Evolutionary conservation across 2,797 vertebrate species (phyloP), one percentile per base, ranked within the genome.

Genomic region (Aldrovandia affinis): DNA sequence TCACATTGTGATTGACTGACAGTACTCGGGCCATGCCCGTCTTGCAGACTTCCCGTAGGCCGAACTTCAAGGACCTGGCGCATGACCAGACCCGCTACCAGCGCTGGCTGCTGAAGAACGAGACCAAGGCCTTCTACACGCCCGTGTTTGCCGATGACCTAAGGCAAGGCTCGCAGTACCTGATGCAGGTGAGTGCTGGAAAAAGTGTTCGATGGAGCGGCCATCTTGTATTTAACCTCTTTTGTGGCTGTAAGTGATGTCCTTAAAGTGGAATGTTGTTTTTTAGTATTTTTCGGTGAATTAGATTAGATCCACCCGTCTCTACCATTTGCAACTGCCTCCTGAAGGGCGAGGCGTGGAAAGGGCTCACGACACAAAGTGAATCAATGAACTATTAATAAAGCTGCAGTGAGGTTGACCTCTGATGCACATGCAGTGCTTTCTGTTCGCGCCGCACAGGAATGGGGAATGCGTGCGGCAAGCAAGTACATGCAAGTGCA

Each of bases 51-150:
- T 97, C 97, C 92, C 96, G 97, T 65, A 95, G 98, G 83, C 98
- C 97, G 78, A 98, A 98, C 86, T 96, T 98, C 89, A 99, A 98
- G 91, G 98, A 99, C 14, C 90, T 99, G 78, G 94, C 96, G 55
- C 93, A 94, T 70, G 98, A 99, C 83, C 94, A 97, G 91, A 82
- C 96, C 36, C 96, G 94, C 52, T 99, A 97, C 87, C 98, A 99
- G 81, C 95, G 98, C 50, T 99, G 98, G 98, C 95, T 99, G 30
- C 95, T 99, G 88, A 98, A 96, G 92, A 97, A 96, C 52, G 97
- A 98, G 92, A 97, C 96, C 91, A 99, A 99, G 92, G 97, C 96
- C 14, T 99, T 99, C 92, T 99, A 99, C 91, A 96, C 97, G 0
- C 95, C 97, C 0, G 98, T 99, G 44, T 97, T 97, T 55, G 97